phyloP scores from a whole-genome alignment of 2,113 vertebrate species.

The Rhinichthys klamathensis region DNA sequence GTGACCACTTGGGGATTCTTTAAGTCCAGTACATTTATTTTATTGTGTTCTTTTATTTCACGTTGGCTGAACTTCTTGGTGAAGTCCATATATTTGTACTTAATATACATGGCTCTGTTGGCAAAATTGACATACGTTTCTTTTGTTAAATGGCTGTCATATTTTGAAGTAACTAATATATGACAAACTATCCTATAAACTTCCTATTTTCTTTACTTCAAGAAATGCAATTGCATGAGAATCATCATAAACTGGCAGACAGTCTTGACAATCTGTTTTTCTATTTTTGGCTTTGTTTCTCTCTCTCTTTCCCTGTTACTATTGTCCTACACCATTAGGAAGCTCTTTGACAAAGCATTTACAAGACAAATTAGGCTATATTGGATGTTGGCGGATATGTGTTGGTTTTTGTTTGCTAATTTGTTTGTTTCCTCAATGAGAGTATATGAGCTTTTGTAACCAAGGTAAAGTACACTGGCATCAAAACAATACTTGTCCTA shows the following conservation, averaged over 20 bases:
- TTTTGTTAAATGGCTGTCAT: not conserved
- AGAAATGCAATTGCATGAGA: not conserved
- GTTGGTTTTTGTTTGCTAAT: conserved; percentile 9
- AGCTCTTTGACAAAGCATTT: conserved; percentile 1
- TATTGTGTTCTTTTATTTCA: not conserved
- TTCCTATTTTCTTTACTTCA: not conserved
- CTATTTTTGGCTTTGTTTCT: conserved; percentile 1
- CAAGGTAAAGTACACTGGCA: not conserved
- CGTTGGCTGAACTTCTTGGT: not conserved
- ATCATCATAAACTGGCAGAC: not conserved
- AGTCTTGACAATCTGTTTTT: not conserved
- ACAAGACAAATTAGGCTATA: conserved; percentile 23
- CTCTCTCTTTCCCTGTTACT: not conserved
- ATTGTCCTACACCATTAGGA: not conserved
- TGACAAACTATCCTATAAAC: not conserved
- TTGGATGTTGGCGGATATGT: not conserved
- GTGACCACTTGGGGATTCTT: not conserved
- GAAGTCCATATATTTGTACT: not conserved
- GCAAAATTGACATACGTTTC: not conserved
- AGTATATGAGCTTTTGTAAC: not conserved
- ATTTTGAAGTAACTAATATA: not conserved
- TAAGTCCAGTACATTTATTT: not conserved
- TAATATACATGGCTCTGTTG: not conserved
- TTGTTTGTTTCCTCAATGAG: conserved; percentile 20
- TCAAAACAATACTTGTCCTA: not conserved